phyloP scores from a whole-genome alignment of 2,888 invertebrate species.

The Hypselothyrea guttata region DNA sequence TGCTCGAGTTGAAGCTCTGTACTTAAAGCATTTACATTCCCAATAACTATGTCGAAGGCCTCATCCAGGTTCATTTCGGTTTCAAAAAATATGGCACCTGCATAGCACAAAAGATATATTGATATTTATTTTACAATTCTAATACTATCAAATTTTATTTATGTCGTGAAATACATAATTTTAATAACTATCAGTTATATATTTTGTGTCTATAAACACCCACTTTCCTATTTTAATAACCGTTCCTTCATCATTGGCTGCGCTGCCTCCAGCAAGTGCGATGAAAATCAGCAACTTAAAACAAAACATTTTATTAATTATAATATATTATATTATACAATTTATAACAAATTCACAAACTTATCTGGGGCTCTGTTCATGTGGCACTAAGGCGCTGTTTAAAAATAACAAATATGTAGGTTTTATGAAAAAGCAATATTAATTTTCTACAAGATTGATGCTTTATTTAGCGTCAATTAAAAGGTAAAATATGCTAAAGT shows the following conservation, averaged over 20 bases:
- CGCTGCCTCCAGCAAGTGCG: conserved; percentile 22
- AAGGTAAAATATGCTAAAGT: conserved; percentile 26
- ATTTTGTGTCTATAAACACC: no score
- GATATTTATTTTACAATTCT: no score
- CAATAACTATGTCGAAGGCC: conserved; percentile 84
- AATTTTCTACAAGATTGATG: conserved; percentile 48
- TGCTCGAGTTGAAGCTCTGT: conserved; percentile 77
- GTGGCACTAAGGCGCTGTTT: conserved; percentile 40
- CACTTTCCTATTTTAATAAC: conserved; percentile 58
- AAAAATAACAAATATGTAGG: conserved; percentile 5
- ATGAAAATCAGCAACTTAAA: conserved; percentile 41
- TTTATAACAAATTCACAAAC: conserved; percentile 29
- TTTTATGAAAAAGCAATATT: conserved; percentile 36
- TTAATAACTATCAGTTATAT: no score
- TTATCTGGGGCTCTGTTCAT: conserved; percentile 45
- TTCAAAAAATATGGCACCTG: conserved; percentile 83
- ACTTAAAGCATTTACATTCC: conserved; percentile 79
- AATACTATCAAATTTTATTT: no score
- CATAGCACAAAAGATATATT: neutral
- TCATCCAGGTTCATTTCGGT: conserved; percentile 84
- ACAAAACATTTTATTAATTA: conserved; percentile 29
- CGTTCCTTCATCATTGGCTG: conserved; percentile 27
- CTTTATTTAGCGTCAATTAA: conserved; percentile 39
- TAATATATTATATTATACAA: conserved; percentile 37
- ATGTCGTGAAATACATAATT: no score